Evolutionary conservation across 2,113 vertebrate species (phyloP).

Genomic region (Miniopterus natalensis): DNA sequence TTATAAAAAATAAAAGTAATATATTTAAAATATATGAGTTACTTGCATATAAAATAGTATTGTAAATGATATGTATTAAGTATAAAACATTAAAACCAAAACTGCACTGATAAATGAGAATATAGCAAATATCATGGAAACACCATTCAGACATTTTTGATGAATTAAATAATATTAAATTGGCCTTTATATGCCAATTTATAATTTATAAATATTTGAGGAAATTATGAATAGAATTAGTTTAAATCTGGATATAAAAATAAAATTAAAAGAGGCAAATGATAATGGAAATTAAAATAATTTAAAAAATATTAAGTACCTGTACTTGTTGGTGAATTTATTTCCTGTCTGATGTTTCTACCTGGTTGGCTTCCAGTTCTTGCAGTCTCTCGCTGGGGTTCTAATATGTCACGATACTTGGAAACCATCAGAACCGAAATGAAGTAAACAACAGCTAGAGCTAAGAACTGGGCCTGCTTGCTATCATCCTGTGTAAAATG

Average conservation of each 20-base stretch:
- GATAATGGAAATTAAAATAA: conserved; percentile 43
- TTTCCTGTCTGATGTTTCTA: conserved; percentile 98
- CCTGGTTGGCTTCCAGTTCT: conserved; percentile 95
- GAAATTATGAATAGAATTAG: not conserved
- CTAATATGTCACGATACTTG: conserved; percentile 98
- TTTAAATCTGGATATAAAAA: conserved; percentile 5
- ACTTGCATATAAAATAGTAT: not conserved
- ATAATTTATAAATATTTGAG: conserved; percentile 38
- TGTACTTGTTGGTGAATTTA: conserved; percentile 99
- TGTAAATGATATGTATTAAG: conserved; percentile 1
- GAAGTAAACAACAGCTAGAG: conserved; percentile 98
- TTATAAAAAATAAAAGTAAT: conserved; percentile 56
- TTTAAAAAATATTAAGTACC: conserved; percentile 87
- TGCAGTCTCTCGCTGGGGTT: conserved; percentile 97
- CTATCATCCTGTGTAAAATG: conserved; percentile 94
- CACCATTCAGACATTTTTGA: not conserved
- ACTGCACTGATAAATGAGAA: not conserved
- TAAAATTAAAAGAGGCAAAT: not conserved
- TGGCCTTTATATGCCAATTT: not conserved
- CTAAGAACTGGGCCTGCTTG: conserved; percentile 99
- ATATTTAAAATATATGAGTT: conserved; percentile 40
- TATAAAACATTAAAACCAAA: not conserved
- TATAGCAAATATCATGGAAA: not conserved
- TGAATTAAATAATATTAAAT: not conserved
- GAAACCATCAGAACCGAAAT: conserved; percentile 99